Base-by-base conservation (phyloP, 2,113 vertebrate species). In the Ia io region DNA sequence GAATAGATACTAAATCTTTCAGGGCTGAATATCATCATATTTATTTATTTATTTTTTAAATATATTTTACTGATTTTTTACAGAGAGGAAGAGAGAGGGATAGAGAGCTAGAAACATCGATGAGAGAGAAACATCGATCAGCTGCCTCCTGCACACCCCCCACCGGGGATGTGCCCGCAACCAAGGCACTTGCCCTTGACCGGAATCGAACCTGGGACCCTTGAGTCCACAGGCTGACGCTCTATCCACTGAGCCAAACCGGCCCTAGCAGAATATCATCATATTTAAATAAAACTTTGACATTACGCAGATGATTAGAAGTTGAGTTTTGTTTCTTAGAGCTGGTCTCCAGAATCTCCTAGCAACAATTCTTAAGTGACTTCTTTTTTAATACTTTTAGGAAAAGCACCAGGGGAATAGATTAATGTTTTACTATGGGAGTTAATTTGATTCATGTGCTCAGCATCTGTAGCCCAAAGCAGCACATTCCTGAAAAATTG, bases 401-500 rank as follows among this genome's bases (percentile, higher is more conserved):
- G 59, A 56, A 94, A 94, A 88, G 59, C 77, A 77, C 20, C 59
- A 73, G 37, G 49, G 63, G 32, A 91, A 47, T 65, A 80, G 88
- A 78, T 59, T 47, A 53, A 78, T 90, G 35, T 77, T 95, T 93
- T 78, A 87, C 44, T 95, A 14, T 35, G 30, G 28, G 20, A 90
- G 71, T 92, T 74, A 35, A 83, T 95, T 93, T 92, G 82, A 88
- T 85, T 96, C 67, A 73, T 59, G 53, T 53, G 77, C 17, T 74
- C 47, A 82, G 53, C 61, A 85, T 74, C 74, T 85, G 28, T 35
- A 87, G 42, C 74, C 71, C 9, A 71, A 93, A 73, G 78, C 14
- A 65, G 23, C 56, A 91, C 40, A 86, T 95, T 95, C 61, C 47
- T 71, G 91, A 94, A 77, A 96, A 95, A 87, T 42, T 80, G 82